Conservation (phyloP, 2,888 invertebrate genomes). For the Gandaritis pyraliata region DNA sequence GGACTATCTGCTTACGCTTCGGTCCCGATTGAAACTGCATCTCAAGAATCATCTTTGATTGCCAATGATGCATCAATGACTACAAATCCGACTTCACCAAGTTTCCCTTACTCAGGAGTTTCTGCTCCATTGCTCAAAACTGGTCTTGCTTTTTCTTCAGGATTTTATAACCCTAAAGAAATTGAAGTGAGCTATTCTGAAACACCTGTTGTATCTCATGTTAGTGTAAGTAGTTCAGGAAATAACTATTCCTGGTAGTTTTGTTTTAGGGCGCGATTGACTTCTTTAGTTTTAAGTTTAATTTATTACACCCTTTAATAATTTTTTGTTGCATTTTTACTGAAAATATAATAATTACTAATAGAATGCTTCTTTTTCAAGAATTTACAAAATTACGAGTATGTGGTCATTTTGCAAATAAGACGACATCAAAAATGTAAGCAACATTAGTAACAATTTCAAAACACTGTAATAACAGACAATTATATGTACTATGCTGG, state of each 20-base stretch:
- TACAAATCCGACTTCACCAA: neutral
- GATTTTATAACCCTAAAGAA: conserved; percentile 3
- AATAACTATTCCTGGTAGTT: conserved; percentile 60
- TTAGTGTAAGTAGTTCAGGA: conserved; percentile 54
- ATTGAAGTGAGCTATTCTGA: conserved; percentile 48
- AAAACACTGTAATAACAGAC: conserved; percentile 37
- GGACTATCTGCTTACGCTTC: conserved; percentile 32
- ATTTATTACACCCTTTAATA: neutral
- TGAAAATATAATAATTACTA: neutral
- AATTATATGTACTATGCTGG: conserved; percentile 46
- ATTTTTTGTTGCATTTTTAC: neutral
- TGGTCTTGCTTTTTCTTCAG: neutral
- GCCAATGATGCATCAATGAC: neutral
- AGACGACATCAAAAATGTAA: conserved; percentile 27
- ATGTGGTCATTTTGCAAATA: neutral
- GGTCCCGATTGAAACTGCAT: conserved; percentile 11
- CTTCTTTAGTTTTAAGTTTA: conserved; percentile 32
- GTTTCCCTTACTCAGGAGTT: neutral
- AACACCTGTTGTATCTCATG: conserved; percentile 54
- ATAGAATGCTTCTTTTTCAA: too few relatives aligned
- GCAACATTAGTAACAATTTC: conserved; percentile 36
- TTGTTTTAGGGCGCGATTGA: conserved; percentile 56
- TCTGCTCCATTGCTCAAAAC: neutral
- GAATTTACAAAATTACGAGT: neutral
- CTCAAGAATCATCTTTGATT: neutral